Evolutionary conservation across 2,888 invertebrate species (phyloP).

Genomic region (Xestobium rufovillosum): DNA sequence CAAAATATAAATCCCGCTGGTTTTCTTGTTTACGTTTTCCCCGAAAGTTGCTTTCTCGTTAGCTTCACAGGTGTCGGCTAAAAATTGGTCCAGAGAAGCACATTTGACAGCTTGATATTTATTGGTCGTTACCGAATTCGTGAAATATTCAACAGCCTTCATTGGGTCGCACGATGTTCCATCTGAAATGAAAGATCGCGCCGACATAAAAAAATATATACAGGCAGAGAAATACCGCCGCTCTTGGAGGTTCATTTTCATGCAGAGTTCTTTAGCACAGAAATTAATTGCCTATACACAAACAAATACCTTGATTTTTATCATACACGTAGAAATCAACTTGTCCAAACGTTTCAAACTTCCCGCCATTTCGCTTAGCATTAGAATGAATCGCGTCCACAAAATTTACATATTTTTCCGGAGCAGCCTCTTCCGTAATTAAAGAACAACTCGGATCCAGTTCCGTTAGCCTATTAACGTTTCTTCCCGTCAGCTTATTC

Average conservation of each 20-base stretch:
- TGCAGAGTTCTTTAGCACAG: too few species aligned
- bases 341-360: constrained; percentile 13
- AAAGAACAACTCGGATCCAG: constrained; percentile 22
- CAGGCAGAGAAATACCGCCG: constrained; percentile 9
- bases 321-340: constrained; percentile 23
- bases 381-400: constrained; percentile 24
- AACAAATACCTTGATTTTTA: too few species aligned
- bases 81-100: constrained; percentile 18
- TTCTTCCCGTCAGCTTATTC: constrained; percentile 17
- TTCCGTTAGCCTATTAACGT: constrained; percentile 23
- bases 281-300: too few species aligned
- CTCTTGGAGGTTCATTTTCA: too few species aligned
- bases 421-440: constrained; percentile 15
- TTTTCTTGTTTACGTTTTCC: too few species aligned
- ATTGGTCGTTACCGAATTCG: constrained; percentile 22
- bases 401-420: constrained; percentile 19
- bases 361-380: constrained; percentile 5
- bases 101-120: constrained; percentile 24
- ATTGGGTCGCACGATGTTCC: constrained; percentile 17
- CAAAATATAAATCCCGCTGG: too few species aligned
- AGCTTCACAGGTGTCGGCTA: constrained; percentile 16
- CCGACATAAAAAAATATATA: not conserved
- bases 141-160: constrained; percentile 16
- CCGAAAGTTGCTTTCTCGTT: constrained; percentile 21
- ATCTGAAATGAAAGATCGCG: too few species aligned